These are phyloP conservation scores for Gortyna flavago DNA, from an alignment of 2,888 invertebrate species.

Conservation along the genomic window DNA sequence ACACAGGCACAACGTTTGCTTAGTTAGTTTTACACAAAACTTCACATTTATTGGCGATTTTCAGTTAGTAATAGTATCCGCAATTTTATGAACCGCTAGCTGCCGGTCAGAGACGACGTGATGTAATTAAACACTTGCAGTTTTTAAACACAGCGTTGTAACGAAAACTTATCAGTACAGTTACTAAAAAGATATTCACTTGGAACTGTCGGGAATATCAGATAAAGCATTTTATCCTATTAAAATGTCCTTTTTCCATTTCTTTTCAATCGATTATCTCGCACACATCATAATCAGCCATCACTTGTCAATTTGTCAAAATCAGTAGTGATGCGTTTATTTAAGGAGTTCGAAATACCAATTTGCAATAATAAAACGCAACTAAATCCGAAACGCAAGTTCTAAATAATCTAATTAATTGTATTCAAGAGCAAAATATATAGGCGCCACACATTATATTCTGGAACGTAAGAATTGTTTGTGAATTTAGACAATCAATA, in stretches of 20 bases:
- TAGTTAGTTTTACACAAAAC: conserved; percentile 16
- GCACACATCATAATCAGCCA: conserved; percentile 10
- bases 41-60: conserved; percentile 28
- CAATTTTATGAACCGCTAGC: conserved; percentile 17
- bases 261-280: conserved; percentile 38
- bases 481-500: neutral
- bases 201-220: neutral
- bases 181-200: neutral
- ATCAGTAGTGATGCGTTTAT: conserved; percentile 12
- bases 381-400: neutral
- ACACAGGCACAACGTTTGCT: conserved; percentile 4
- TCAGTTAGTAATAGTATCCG: conserved; percentile 40
- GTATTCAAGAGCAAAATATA: neutral
- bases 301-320: conserved; percentile 46
- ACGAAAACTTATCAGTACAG: neutral
- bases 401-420: neutral
- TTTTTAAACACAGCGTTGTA: conserved; percentile 9
- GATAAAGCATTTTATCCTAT: neutral
- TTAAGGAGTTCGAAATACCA: neutral
- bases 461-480: neutral
- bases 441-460: neutral
- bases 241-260: conserved; percentile 13
- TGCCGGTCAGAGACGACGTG: conserved; percentile 30
- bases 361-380: conserved; percentile 34
- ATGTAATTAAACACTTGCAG: conserved; percentile 9